A percentile compares a stretch with the other conserved stretches of the same genome.
Evolutionary conservation across 2,888 invertebrate species (phyloP).

Genomic region (Nudaria mundana): DNA sequence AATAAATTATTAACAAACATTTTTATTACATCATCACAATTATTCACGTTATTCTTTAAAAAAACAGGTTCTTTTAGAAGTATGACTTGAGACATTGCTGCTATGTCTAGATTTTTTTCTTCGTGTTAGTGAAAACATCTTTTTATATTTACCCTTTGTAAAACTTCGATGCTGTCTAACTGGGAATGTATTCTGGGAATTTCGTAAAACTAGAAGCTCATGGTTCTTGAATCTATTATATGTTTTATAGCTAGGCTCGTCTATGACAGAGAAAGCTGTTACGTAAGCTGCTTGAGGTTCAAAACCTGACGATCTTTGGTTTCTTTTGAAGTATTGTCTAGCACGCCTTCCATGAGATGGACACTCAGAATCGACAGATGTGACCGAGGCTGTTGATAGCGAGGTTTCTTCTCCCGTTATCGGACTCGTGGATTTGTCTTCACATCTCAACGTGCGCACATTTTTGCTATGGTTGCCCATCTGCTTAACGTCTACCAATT

Average conservation of each 20-base stretch:
- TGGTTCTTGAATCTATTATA: slow-evolving; percentile 15
- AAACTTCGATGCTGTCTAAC: slow-evolving; percentile 45
- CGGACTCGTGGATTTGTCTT: slow-evolving; percentile 56
- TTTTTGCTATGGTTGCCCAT: slow-evolving; percentile 44
- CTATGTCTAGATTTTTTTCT: slow-evolving; percentile 36
- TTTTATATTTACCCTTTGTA: slow-evolving; percentile 51
- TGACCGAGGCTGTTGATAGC: slow-evolving; percentile 41
- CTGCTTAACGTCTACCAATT: slow-evolving; percentile 37
- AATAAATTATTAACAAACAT: not conserved
- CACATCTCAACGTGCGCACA: slow-evolving; percentile 51
- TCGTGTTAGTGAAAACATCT: slow-evolving; percentile 46
- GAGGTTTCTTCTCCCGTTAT: slow-evolving; percentile 37
- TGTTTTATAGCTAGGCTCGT: not conserved
- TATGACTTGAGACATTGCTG: not conserved
- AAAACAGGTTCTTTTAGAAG: not conserved
- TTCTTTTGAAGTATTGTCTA: slow-evolving; percentile 9
- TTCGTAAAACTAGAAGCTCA: slow-evolving; percentile 14
- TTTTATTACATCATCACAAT: not conserved
- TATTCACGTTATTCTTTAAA: not conserved
- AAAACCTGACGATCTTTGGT: slow-evolving; percentile 36
- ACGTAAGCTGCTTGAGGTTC: slow-evolving; percentile 41
- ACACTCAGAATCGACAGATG: slow-evolving; percentile 46
- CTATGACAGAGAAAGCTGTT: slow-evolving; percentile 30
- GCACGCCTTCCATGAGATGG: slow-evolving; percentile 43
- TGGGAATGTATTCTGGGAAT: slow-evolving; percentile 21